Conservation (phyloP, 37 sponge, comb jelly and placozoan genomes). For the Spongilla lacustris region DNA sequence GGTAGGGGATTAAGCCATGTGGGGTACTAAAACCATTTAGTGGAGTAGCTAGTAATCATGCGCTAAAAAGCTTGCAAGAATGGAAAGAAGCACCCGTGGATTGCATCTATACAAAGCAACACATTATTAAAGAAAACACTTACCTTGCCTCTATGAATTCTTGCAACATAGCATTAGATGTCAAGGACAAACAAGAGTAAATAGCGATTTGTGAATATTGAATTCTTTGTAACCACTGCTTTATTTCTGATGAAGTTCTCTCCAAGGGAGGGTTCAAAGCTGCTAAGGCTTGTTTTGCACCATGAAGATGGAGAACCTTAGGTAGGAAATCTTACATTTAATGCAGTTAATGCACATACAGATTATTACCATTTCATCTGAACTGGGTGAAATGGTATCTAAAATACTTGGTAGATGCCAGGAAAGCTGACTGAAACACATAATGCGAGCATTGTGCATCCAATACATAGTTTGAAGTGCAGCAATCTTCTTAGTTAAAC, state of each 20-base stretch:
- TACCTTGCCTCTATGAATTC: too few relatives aligned
- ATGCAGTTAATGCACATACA: too few relatives aligned
- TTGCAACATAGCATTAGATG: background rate
- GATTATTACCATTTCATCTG: too few relatives aligned
- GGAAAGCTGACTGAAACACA: constrained; percentile 56
- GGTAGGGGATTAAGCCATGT: too few relatives aligned
- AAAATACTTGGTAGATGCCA: constrained; percentile 39
- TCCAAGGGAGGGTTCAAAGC: constrained; percentile 4
- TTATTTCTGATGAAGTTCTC: background rate
- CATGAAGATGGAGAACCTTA: constrained; percentile 44
- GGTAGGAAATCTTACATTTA: background rate
- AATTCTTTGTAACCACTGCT: constrained; percentile 23
- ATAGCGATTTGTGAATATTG: constrained; percentile 42
- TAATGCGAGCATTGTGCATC: constrained; percentile 3
- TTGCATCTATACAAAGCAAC: too few relatives aligned
- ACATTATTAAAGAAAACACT: too few relatives aligned
- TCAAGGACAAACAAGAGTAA: constrained; percentile 24
- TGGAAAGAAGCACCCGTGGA: too few relatives aligned
- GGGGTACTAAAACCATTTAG: too few relatives aligned
- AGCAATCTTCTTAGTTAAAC: constrained; percentile 26
- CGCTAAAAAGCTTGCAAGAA: too few relatives aligned
- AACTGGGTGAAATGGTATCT: background rate
- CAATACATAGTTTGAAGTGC: constrained; percentile 60
- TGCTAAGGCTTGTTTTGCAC: constrained; percentile 14
- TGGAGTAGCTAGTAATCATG: too few relatives aligned